These are phyloP conservation scores for Tineola bisselliella DNA, from an alignment of 2,888 invertebrate genomes.

Conservation along the genomic window DNA sequence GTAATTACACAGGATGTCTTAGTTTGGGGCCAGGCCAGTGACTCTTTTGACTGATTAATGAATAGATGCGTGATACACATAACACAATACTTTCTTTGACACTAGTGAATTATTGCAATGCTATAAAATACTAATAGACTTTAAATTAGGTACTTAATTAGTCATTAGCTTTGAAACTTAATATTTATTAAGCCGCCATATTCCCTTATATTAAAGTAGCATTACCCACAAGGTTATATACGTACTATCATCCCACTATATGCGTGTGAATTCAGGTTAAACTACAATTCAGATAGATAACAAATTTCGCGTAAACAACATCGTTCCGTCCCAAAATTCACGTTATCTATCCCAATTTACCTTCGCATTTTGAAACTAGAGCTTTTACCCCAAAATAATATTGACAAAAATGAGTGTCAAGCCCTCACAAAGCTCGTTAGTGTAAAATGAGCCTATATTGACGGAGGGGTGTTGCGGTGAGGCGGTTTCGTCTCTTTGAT, in stretches of 20 bases:
- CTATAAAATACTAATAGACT: no score
- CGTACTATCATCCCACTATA: neutral
- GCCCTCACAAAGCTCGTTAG: neutral
- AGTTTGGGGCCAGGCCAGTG: no score
- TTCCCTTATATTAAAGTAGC: no score
- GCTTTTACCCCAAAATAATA: neutral
- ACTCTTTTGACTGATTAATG: no score
- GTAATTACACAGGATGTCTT: no score
- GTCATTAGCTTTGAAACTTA: no score
- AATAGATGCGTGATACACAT: no score
- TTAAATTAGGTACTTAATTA: no score
- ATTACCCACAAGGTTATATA: neutral
- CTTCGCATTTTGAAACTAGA: constrained; percentile 5
- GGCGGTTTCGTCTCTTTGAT: constrained; percentile 3
- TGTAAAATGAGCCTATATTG: neutral
- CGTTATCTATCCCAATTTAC: neutral
- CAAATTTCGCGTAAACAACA: neutral
- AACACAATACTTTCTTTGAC: no score
- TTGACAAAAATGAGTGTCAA: constrained; percentile 9
- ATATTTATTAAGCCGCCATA: no score
- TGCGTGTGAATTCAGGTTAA: neutral
- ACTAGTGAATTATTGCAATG: no score
- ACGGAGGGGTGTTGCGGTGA: neutral
- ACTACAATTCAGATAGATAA: neutral
- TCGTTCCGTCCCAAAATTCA: neutral